Evolutionary conservation across 2,888 invertebrate genomes (phyloP), one percentile per base, ranked within the genome.

Genomic region (Ophraella communa): DNA sequence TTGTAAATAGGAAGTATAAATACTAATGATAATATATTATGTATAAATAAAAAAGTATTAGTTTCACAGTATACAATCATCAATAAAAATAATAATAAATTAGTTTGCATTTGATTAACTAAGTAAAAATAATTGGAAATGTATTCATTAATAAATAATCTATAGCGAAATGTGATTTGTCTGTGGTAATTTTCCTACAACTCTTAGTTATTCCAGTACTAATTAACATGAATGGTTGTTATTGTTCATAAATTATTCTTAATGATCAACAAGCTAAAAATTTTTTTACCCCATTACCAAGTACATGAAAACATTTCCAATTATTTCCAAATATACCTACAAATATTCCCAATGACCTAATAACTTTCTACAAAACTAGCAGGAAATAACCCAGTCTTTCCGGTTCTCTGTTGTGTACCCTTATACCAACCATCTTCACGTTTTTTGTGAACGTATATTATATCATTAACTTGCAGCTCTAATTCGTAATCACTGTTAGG

Each of bases 401-500:
- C 95, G 1, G 95, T 95, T 61, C 95, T 87, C 73, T 94, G 91
- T 72, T 94, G 87, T 0, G 94, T 95, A 18, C 96, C 96, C 80
- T 95, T 95, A 83, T 93, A 96, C 96, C 96, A 96, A 52, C 96
- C 96, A 78, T 96, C 96, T 56, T 95, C 95, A 57, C 95, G 88
- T 79, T 96, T 96, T 77, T 92, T 92, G 76, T 94, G 92, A 18
- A 96, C 96, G 74, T 93, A 90, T 71, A 96, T 94, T 61, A 96
- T 90, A 78, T 96, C 96, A 66, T 95, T 95, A 42, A 95, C 89
- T 72, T 93, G 91, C 49, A 97, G 83, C 78, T 95, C 96, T 73
- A 97, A 81, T 81, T 97, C 96, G 79, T 94, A 92, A 73, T 95
- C 95, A 67, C 94, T 94, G 82, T 96, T 96, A 0, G 96, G 95